A percentile compares a stretch with the other conserved stretches of the same genome.
Evolutionary conservation across 2,888 invertebrate genomes (phyloP).

Genomic region (Drosophila vallismaia): DNA sequence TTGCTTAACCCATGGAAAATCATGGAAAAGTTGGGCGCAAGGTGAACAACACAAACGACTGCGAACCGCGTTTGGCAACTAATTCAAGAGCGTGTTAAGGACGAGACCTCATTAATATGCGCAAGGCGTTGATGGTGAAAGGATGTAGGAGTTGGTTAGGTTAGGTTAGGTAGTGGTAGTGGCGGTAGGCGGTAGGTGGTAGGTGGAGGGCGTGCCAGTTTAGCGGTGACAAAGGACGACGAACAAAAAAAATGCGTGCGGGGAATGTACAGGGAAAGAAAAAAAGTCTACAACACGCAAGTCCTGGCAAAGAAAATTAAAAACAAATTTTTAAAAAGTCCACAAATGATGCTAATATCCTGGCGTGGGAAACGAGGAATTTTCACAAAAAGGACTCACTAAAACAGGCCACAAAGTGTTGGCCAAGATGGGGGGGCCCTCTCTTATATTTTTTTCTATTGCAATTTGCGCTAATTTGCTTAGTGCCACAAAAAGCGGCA

Average conservation of each 20-base stretch:
- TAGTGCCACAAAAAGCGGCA: conserved; percentile 6
- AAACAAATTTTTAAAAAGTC: conserved; percentile 37
- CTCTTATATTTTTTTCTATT: background rate
- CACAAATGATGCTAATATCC: conserved; percentile 38
- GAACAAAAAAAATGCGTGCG: conserved; percentile 15
- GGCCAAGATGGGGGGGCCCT: background rate
- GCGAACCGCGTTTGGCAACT: conserved; percentile 63
- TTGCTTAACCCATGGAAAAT: conserved; percentile 42
- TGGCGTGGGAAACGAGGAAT: background rate
- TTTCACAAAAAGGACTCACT: background rate
- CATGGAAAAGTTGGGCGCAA: conserved; percentile 61
- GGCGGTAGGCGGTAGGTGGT: conserved; percentile 13
- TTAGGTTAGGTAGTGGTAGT: conserved; percentile 3
- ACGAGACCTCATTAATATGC: conserved; percentile 77
- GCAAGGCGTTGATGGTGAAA: conserved; percentile 21
- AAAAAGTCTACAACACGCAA: no score
- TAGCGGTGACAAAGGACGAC: background rate
- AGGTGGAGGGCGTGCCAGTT: conserved; percentile 1
- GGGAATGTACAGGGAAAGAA: background rate
- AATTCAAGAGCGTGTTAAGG: conserved; percentile 78
- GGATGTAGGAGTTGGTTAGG: conserved; percentile 15
- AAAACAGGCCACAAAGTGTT: conserved; percentile 14
- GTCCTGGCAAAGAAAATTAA: conserved; percentile 24
- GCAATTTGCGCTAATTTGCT: conserved; percentile 30
- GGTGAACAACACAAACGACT: conserved; percentile 59